These are phyloP conservation scores for Sphenopsis melanotis DNA, from an alignment of 2,797 vertebrate species.

Conservation along the genomic window DNA sequence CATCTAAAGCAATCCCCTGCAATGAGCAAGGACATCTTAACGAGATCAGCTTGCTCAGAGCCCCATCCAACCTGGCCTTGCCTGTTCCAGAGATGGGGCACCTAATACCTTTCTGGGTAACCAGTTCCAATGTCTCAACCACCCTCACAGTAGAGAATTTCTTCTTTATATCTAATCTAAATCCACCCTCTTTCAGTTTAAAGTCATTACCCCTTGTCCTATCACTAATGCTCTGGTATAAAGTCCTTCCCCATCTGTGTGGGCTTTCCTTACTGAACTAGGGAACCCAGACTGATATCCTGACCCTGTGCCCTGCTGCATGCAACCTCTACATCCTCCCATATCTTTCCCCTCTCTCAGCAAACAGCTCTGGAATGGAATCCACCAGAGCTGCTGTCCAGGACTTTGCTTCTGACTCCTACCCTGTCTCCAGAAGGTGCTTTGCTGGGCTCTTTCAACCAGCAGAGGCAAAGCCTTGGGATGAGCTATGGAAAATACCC, in stretches of 20 bases:
- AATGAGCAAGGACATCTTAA: not conserved
- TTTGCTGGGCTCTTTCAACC: not conserved
- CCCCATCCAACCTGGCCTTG: not conserved
- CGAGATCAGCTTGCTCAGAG: not conserved
- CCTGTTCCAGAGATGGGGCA: not conserved
- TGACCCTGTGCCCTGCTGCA: accelerated
- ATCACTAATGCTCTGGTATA: not conserved
- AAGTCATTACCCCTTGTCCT: not conserved
- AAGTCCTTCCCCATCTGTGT: not conserved
- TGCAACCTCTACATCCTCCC: not conserved
- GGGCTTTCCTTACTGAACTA: not conserved
- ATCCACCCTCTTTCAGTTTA: not conserved
- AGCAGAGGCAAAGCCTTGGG: accelerated
- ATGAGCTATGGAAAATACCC: not conserved
- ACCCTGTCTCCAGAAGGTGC: not conserved
- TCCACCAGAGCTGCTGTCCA: not conserved
- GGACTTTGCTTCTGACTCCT: not conserved
- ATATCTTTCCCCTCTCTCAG: not conserved
- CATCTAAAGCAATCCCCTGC: not conserved
- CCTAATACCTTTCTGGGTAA: not conserved
- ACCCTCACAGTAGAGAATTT: not conserved
- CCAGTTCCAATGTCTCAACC: not conserved
- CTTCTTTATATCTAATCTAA: not conserved
- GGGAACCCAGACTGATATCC: accelerated
- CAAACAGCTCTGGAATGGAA: not conserved